A percentile compares a stretch with the other conserved stretches of the same genome.
Evolutionary conservation across 2,113 vertebrate species (phyloP).

Genomic region (Hippocampus guttulatus): DNA sequence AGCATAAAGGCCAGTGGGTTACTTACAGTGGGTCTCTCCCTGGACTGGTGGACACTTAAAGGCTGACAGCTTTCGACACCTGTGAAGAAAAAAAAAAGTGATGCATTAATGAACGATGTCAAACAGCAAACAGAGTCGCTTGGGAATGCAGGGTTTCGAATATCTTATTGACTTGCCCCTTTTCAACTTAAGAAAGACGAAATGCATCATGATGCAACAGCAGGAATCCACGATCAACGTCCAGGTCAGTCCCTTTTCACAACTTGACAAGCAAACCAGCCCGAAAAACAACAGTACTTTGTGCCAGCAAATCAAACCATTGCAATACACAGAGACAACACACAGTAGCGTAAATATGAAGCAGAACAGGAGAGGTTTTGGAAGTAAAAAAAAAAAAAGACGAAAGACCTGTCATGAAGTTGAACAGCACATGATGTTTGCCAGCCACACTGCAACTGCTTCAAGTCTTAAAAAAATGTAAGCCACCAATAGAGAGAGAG

Average conservation of each 20-base stretch:
- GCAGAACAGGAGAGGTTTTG: slow-evolving; percentile 13
- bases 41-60: slow-evolving; percentile 83
- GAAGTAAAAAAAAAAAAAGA: slow-evolving; percentile 12
- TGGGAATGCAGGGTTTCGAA: slow-evolving; percentile 1
- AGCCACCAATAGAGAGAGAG: slow-evolving; percentile 60
- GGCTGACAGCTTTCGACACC: slow-evolving; percentile 80
- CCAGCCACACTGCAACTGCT: slow-evolving; percentile 86
- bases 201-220: background rate
- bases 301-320: background rate
- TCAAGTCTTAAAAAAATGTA: slow-evolving; percentile 2
- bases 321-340: slow-evolving; percentile 22
- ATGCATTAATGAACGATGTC: slow-evolving; percentile 1
- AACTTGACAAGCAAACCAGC: background rate
- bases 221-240: background rate
- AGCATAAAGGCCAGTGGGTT: background rate
- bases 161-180: background rate
- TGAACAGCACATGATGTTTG: slow-evolving; percentile 75
- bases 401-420: slow-evolving; percentile 10
- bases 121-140: slow-evolving; percentile 31
- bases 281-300: background rate
- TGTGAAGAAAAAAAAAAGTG: slow-evolving; percentile 28
- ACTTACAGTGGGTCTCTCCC: slow-evolving; percentile 88
- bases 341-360: slow-evolving; percentile 21
- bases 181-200: background rate
- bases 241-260: background rate